Base-by-base conservation (phyloP, 2,797 vertebrate genomes). In the Sebastes matsubarae region DNA sequence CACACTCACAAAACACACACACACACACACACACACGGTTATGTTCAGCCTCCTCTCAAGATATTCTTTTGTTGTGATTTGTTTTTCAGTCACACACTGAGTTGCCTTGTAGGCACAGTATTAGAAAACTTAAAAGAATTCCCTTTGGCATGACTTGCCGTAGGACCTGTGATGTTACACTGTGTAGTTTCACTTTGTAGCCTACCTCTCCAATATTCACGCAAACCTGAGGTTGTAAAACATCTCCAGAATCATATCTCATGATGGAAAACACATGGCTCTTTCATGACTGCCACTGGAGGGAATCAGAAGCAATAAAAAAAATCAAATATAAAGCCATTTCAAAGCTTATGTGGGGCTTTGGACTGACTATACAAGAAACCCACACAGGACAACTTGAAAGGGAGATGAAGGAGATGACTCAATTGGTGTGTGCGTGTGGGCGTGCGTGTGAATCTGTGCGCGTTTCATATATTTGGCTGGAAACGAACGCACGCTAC, bases 361-460 rank as follows among this genome's bases (percentile, higher is more conserved):
- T 89, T 88, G 81, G 81, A 88, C 68, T 34, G 77, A 89, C 84
- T 76, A 71, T 82, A 86, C 73, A 77, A 84, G 68, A 86, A 80
- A 81, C 86, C 82, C 87, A 91, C 90, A 89, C 84, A 90, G 86
- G 77, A 83, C 63, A 76, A 85, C 84, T 88, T 92, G 77, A 92
- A 92, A 92, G 84, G 72, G 81, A 93, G 88, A 93, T 89, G 83
- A 89, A 91, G 91, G 87, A 82, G 83, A 92, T 90, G 92, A 93
- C 84, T 94, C 91, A 91, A 89, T 92, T 68, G 20, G 75, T 58
- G 73, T 16, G 72, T 22, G 8, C n/a, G 42, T 24, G 66, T 50
- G 42, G 12, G 42, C 2, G 36, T 46, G 63, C n/a, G 34, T n/a
- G 29, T 57, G 59, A 60, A 6, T 68, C 3, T 63, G 72, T 20